These are phyloP conservation scores for Epirrhoe alternata DNA, from an alignment of 2,888 invertebrate genomes.

Conservation along the genomic window DNA sequence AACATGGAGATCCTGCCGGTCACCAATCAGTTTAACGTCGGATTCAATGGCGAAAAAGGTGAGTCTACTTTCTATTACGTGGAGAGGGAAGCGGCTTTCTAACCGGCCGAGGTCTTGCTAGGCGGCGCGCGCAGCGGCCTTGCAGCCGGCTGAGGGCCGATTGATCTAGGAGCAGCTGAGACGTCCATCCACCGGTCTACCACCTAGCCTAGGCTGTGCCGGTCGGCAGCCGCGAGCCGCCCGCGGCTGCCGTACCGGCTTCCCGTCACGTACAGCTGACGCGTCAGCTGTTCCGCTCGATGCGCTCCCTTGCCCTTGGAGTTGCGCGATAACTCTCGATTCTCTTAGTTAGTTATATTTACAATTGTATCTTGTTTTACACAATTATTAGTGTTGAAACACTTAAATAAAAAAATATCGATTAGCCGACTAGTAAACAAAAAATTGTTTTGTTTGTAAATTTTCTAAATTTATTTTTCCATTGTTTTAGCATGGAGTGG, in stretches of 20 bases:
- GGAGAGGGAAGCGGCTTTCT: conserved; percentile 75
- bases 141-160: conserved; percentile 12
- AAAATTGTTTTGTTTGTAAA: conserved; percentile 3
- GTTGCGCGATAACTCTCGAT: conserved; percentile 44
- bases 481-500: conserved; percentile 78
- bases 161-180: conserved; percentile 54
- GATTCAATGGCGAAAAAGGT: conserved; percentile 92
- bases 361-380: conserved; percentile 8
- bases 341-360: conserved; percentile 31
- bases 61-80: conserved; percentile 81
- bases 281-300: conserved; percentile 70
- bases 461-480: conserved; percentile 53
- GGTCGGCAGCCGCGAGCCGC: conserved; percentile 37
- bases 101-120: conserved; percentile 75
- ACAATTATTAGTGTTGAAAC: neutral
- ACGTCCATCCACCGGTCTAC: conserved; percentile 68
- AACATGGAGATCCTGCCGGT: conserved; percentile 93
- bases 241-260: conserved; percentile 27
- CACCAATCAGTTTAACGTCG: conserved; percentile 90
- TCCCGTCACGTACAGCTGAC: conserved; percentile 62
- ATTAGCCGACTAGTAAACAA: neutral
- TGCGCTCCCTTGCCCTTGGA: conserved; percentile 60
- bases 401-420: neutral
- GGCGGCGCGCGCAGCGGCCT: conserved; percentile 72
- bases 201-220: conserved; percentile 19